Conservation (phyloP, 2,888 invertebrate species). For the Rhogogaster chlorosoma region DNA sequence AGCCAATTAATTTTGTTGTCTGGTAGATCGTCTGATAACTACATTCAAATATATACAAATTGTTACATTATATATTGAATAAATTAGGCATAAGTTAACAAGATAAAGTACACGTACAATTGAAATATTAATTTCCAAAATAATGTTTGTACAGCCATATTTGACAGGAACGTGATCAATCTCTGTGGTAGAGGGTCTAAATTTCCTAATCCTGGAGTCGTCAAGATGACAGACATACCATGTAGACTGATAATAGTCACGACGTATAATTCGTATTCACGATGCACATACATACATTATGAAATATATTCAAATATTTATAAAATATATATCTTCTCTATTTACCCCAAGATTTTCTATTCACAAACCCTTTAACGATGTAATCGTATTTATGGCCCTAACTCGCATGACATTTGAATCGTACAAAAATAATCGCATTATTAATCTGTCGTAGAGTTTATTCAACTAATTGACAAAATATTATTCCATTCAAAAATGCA, state of each 20-base stretch:
- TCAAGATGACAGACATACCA: neutral
- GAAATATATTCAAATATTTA: constrained; percentile 41
- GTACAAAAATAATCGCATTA: constrained; percentile 48
- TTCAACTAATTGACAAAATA: neutral
- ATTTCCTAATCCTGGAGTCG: neutral
- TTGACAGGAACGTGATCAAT: constrained; percentile 42
- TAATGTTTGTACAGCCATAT: constrained; percentile 32
- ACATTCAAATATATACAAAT: neutral
- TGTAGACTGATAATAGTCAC: constrained; percentile 6
- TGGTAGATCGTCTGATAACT: neutral
- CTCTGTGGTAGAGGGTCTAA: neutral
- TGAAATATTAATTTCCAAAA: neutral
- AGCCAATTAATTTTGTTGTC: neutral
- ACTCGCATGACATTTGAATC: neutral
- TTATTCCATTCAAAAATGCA: constrained; percentile 26
- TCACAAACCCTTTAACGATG: constrained; percentile 14
- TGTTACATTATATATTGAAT: constrained; percentile 3
- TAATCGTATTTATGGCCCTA: neutral
- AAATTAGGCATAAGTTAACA: constrained; percentile 6
- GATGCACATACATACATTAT: constrained; percentile 7
- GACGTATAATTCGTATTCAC: neutral
- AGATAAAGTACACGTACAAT: constrained; percentile 1
- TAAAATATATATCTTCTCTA: constrained; percentile 26
- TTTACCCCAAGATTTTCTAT: constrained; percentile 28
- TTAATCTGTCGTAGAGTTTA: constrained; percentile 15